These are phyloP conservation scores for Eurystomus gularis DNA, from an alignment of 2,113 vertebrate genomes.

Conservation along the genomic window DNA sequence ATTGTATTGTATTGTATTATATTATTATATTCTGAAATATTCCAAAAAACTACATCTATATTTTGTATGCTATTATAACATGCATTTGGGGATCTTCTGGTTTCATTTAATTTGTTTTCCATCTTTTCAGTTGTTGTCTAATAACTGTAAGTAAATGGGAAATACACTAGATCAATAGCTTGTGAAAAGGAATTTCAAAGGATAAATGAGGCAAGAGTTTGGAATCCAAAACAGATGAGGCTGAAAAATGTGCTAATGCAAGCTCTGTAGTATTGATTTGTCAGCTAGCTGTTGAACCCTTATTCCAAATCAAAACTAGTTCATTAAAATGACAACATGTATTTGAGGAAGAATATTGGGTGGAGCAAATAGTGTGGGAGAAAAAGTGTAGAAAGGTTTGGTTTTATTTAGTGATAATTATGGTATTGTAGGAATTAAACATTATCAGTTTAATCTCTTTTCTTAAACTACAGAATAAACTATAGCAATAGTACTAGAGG, in stretches of 20 bases:
- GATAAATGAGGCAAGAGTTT: neutral
- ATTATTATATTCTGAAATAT: neutral
- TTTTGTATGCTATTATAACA: neutral
- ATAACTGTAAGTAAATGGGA: neutral
- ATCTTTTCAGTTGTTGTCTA: neutral
- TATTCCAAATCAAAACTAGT: neutral
- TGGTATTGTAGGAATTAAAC: neutral
- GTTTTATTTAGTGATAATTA: neutral
- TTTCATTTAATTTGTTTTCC: neutral
- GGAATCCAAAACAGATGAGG: neutral
- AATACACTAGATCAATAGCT: neutral
- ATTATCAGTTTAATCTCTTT: neutral
- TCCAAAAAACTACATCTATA: neutral
- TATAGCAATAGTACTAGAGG: neutral
- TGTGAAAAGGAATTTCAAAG: neutral
- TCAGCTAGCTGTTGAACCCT: neutral
- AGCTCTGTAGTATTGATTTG: neutral
- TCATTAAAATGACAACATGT: neutral
- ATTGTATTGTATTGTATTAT: too few species aligned
- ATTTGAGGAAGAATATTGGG: neutral
- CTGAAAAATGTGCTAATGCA: neutral
- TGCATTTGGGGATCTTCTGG: neutral
- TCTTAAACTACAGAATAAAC: neutral
- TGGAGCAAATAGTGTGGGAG: fast-evolving
- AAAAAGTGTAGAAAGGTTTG: neutral